Evolutionary conservation across 2,113 vertebrate species (phyloP), one percentile per base, ranked within the genome.

Genomic region (Eublepharis macularius): DNA sequence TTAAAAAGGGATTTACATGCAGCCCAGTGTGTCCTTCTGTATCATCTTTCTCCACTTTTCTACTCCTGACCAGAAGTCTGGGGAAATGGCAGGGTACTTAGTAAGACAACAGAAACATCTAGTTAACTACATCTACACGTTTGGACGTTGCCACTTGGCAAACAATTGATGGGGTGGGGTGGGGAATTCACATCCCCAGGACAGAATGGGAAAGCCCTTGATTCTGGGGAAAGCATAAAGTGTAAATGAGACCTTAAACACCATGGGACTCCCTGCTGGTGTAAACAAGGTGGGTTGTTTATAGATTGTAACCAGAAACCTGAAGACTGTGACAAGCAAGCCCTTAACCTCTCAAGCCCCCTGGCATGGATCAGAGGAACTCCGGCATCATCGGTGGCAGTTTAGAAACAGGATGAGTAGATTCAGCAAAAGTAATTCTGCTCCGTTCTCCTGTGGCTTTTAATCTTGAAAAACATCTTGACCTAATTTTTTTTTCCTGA

Each of bases 401-500:
- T 77, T 69, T n/a, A 34, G n/a, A 80, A 54, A 68, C 5, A n/a
- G 29, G 45, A 65, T 43, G 60, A 12, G 16, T 65, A 0, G n/a
- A 63, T 41, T 76, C 65, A 54, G 68, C 49, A 76, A 17, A n/a
- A 66, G 80, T 85, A 47, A 34, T 21, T 66, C 76, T 73, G 82
- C 75, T 82, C 83, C 83, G 47, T 29, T 39, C 45, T 70, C 76
- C 86, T 6, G 0, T 91, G 76, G 91, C 89, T 0, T 4, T 29
- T 24, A 70, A 70, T 0, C 1, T 54, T 81, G 68, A 81, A 72
- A 92, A 91, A 86, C 76, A 80, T 78, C 83, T 87, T 49, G 17
- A 80, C 84, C 72, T 86, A 88, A 91, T 93, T 78, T 78, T 54
- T 88, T 81, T 93, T 91, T 76, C 86, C 90, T 47, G 63, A 69